Evolutionary conservation across 2,113 vertebrate species (phyloP).

Genomic region (Phoxinus phoxinus): DNA sequence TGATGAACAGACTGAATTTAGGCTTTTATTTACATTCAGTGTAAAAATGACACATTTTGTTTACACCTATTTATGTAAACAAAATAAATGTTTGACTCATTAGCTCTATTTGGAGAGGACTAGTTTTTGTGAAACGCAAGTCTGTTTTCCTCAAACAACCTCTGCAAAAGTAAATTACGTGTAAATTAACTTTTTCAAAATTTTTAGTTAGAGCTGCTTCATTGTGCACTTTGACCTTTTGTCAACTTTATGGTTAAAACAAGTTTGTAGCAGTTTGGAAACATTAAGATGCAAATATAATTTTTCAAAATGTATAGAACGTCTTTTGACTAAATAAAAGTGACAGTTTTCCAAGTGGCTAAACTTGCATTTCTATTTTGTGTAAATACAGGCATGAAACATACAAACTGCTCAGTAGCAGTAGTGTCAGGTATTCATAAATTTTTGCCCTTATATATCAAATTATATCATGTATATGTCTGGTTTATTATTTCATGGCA

Average conservation of each 20-base stretch:
- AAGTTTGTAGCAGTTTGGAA: not conserved
- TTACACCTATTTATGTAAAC: not conserved
- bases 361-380: too few relatives aligned
- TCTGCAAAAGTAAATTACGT: not conserved
- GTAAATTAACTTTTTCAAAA: not conserved
- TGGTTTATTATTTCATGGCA: not conserved
- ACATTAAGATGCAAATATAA: too few relatives aligned
- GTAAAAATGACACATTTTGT: not conserved
- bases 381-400: not conserved
- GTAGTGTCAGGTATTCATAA: not conserved
- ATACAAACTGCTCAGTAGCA: not conserved
- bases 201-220: not conserved
- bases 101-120: not conserved
- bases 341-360: too few relatives aligned
- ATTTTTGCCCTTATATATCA: not conserved
- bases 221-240: not conserved
- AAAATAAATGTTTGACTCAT: not conserved
- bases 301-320: too few relatives aligned
- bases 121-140: not conserved
- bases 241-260: not conserved
- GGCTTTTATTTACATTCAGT: not conserved
- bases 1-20: too few relatives aligned
- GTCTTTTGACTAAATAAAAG: too few relatives aligned
- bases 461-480: not conserved
- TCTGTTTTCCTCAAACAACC: not conserved